Conservation (phyloP, 2,113 vertebrate genomes). For the Addax nasomaculatus region DNA sequence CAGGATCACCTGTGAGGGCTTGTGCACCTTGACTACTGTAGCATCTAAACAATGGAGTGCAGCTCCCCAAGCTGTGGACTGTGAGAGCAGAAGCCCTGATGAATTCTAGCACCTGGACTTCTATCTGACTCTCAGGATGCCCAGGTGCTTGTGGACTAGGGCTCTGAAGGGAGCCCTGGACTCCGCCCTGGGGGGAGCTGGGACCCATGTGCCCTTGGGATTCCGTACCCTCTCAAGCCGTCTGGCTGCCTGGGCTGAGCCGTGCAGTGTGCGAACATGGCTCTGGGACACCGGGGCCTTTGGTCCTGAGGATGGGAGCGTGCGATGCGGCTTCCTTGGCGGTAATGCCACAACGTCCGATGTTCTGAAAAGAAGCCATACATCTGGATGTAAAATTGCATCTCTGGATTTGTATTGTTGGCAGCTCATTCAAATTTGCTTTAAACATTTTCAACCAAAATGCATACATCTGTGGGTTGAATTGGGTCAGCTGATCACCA, state of each 20-base stretch:
- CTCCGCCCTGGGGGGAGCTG: fast-evolving
- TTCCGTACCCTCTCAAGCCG: fast-evolving
- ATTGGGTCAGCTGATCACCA: fast-evolving
- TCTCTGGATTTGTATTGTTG: background rate
- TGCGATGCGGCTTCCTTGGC: fast-evolving
- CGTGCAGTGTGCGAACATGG: background rate
- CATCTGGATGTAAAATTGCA: background rate
- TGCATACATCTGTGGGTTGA: background rate
- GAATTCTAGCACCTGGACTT: background rate
- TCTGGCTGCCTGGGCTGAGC: background rate
- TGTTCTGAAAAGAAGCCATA: background rate
- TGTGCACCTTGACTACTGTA: background rate
- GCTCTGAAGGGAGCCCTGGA: background rate
- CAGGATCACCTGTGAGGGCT: background rate
- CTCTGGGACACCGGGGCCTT: fast-evolving
- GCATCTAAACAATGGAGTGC: background rate
- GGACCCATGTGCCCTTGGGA: background rate
- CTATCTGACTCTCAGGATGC: background rate
- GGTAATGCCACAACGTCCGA: too few species aligned
- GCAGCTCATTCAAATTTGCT: background rate
- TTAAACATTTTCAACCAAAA: background rate
- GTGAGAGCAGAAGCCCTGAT: background rate
- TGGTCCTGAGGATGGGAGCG: fast-evolving
- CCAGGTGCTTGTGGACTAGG: background rate
- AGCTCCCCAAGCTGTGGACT: background rate